phyloP scores from a whole-genome alignment of 2,113 vertebrate genomes.

The Fulica atra region DNA sequence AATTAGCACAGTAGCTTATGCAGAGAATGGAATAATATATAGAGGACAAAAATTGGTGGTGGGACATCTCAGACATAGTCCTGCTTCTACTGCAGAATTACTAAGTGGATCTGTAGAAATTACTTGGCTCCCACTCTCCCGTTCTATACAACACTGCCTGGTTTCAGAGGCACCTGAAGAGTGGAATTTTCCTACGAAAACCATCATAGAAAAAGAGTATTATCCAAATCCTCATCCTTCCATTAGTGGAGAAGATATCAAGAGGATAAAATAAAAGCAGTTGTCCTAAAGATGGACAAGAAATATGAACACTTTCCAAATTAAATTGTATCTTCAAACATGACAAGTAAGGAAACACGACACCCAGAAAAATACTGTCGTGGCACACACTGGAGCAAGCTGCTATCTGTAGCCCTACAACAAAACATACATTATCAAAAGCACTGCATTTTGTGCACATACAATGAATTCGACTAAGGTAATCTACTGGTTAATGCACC shows the following conservation, averaged over 20 bases:
- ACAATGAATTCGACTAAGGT: neutral
- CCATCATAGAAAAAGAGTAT: neutral
- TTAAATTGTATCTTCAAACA: neutral
- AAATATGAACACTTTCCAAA: neutral
- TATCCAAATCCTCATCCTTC: neutral
- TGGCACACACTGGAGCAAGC: neutral
- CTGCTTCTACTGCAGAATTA: neutral
- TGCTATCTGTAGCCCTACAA: neutral
- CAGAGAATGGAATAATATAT: neutral
- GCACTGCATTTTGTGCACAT: neutral
- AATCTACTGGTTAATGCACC: neutral
- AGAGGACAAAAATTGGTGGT: neutral
- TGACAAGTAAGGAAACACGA: neutral
- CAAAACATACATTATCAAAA: neutral
- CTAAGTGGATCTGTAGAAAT: neutral
- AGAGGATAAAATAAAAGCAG: neutral
- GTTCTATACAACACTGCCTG: neutral
- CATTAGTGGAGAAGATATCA: neutral
- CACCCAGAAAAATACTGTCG: neutral
- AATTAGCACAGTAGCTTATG: neutral
- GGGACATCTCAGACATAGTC: neutral
- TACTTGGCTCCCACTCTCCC: neutral
- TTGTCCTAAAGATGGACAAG: neutral
- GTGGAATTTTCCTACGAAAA: neutral
- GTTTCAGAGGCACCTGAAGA: neutral